Conservation (phyloP, 2,797 vertebrate genomes). For the Pangasius krempfi region DNA sequence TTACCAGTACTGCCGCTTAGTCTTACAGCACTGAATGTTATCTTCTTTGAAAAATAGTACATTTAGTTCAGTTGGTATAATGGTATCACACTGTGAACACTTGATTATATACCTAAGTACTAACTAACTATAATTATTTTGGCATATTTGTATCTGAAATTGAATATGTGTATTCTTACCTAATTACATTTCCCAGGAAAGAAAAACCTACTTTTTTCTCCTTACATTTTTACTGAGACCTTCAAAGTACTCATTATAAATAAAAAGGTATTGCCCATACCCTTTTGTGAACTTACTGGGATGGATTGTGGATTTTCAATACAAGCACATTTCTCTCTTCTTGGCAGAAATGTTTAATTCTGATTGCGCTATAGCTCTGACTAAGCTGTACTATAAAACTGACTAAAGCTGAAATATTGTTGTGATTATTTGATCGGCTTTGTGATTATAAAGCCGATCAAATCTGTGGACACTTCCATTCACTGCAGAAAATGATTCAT, state of each 20-base stretch:
- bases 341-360: not conserved
- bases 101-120: too few relatives aligned
- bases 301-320: not conserved
- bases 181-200: not conserved
- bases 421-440: not conserved
- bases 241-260: not conserved
- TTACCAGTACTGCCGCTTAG: not conserved
- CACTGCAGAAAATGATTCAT: slow-evolving; percentile 1
- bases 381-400: slow-evolving; percentile 1
- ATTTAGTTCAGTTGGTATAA: not conserved
- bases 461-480: slow-evolving; percentile 10
- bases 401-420: slow-evolving; percentile 1
- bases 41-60: not conserved
- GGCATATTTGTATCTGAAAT: not conserved
- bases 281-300: not conserved
- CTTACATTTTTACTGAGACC: not conserved
- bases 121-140: too few relatives aligned
- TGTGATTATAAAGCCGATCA: slow-evolving; percentile 1
- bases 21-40: not conserved
- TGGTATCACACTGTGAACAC: not conserved
- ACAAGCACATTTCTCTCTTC: not conserved
- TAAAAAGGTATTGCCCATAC: too few relatives aligned
- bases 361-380: not conserved
- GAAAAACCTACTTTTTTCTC: not conserved
- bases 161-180: not conserved